phyloP scores from a whole-genome alignment of 2,888 invertebrate genomes.

The Stenodema calcarata region DNA sequence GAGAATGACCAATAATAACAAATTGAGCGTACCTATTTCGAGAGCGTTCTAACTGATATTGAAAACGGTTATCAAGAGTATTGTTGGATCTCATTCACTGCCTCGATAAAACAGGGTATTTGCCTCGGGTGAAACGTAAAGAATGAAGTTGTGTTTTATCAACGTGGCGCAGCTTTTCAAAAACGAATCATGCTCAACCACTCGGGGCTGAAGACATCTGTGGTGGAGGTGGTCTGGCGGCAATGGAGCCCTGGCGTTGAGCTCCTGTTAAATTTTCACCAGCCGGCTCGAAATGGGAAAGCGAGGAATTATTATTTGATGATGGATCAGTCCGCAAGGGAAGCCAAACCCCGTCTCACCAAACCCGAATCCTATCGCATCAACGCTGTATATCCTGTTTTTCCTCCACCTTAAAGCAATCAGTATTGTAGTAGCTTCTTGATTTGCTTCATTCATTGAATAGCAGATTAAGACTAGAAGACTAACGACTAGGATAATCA shows the following conservation, averaged over 20 bases:
- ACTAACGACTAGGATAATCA: too few species aligned
- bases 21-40: too few species aligned
- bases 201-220: background rate
- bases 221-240: background rate
- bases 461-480: too few species aligned
- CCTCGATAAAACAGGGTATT: too few species aligned
- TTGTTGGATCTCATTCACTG: too few species aligned
- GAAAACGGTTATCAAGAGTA: too few species aligned
- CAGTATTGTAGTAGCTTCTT: background rate
- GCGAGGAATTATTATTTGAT: constrained; percentile 24
- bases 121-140: background rate
- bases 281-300: background rate
- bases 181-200: background rate
- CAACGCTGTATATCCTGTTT: background rate
- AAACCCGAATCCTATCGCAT: background rate
- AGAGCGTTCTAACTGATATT: too few species aligned
- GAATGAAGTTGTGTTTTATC: background rate
- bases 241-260: background rate
- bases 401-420: background rate
- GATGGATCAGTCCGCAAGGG: background rate
- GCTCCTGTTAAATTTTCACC: constrained; percentile 14
- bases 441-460: background rate
- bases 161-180: background rate
- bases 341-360: background rate
- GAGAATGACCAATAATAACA: too few species aligned